Conservation (phyloP, 2,888 invertebrate genomes). For the Laspeyria flexula region DNA sequence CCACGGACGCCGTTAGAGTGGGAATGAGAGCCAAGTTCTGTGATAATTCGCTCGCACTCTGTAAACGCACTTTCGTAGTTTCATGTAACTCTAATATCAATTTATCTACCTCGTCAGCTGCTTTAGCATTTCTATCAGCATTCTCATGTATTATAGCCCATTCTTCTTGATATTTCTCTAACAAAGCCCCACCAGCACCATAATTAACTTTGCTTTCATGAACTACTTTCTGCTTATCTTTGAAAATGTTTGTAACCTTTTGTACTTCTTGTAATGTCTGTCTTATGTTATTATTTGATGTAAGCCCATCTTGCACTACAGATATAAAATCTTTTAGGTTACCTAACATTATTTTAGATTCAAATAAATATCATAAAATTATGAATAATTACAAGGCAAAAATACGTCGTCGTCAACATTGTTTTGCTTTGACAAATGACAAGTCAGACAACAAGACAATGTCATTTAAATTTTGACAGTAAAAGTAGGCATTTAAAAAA, state of each 20-base stretch:
- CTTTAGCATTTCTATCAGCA: conserved; percentile 89
- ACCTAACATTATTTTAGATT: conserved; percentile 68
- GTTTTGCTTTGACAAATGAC: conserved; percentile 27
- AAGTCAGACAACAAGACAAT: neutral
- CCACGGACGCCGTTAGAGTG: conserved; percentile 72
- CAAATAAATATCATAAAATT: conserved; percentile 18
- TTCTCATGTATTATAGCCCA: conserved; percentile 90
- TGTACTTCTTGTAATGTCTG: conserved; percentile 79
- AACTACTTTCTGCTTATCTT: conserved; percentile 68
- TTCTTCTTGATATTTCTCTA: conserved; percentile 89
- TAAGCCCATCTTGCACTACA: conserved; percentile 78
- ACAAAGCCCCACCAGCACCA: conserved; percentile 89
- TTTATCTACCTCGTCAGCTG: conserved; percentile 84
- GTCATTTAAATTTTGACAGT: too few relatives aligned
- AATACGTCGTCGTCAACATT: conserved; percentile 14
- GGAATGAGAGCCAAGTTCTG: conserved; percentile 71
- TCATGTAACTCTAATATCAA: conserved; percentile 70
- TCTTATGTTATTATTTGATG: conserved; percentile 72
- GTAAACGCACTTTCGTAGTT: conserved; percentile 60
- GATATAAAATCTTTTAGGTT: conserved; percentile 81
- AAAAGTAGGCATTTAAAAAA: too few relatives aligned
- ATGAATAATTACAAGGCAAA: neutral
- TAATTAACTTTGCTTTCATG: conserved; percentile 74
- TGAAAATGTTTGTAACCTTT: conserved; percentile 75
- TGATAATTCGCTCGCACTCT: conserved; percentile 70